A percentile compares a stretch with the other conserved stretches of the same genome.
These are phyloP conservation scores for Polyommatus iphigenia DNA, from an alignment of 2,888 invertebrate species.

Conservation along the genomic window DNA sequence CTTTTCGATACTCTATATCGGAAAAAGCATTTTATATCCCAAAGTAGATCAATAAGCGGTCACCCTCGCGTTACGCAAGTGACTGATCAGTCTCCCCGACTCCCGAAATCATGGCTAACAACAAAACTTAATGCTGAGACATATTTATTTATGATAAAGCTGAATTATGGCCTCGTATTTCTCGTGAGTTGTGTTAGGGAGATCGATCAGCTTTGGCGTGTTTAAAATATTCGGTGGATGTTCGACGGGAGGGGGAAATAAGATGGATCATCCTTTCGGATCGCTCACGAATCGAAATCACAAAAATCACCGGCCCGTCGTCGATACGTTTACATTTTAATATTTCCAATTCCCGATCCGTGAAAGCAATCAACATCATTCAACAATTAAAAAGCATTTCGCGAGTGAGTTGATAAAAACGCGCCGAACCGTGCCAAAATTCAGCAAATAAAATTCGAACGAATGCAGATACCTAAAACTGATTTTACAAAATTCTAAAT, in stretches of 20 bases:
- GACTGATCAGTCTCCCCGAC: background rate
- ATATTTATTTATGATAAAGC: constrained; percentile 16
- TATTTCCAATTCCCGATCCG: background rate
- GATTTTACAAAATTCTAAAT: background rate
- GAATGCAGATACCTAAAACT: background rate
- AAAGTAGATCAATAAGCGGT: background rate
- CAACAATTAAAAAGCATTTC: constrained; percentile 15
- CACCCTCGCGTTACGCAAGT: background rate
- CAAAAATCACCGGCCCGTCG: background rate
- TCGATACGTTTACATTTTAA: background rate
- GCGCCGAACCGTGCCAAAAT: background rate
- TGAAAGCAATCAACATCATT: constrained; percentile 10
- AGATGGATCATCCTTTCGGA: background rate
- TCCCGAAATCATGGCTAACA: background rate
- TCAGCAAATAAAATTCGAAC: background rate
- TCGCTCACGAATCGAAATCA: background rate
- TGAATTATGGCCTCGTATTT: constrained; percentile 4
- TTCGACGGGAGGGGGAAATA: background rate
- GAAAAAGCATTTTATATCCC: background rate
- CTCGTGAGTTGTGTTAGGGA: background rate
- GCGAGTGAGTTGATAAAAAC: constrained; percentile 17
- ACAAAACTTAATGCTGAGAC: constrained; percentile 14
- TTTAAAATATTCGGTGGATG: background rate
- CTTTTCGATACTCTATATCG: too few species aligned
- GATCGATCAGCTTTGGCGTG: constrained; percentile 1